These are phyloP conservation scores for Zosterops hypoxanthus DNA, from an alignment of 2,113 vertebrate species.

Conservation along the genomic window DNA sequence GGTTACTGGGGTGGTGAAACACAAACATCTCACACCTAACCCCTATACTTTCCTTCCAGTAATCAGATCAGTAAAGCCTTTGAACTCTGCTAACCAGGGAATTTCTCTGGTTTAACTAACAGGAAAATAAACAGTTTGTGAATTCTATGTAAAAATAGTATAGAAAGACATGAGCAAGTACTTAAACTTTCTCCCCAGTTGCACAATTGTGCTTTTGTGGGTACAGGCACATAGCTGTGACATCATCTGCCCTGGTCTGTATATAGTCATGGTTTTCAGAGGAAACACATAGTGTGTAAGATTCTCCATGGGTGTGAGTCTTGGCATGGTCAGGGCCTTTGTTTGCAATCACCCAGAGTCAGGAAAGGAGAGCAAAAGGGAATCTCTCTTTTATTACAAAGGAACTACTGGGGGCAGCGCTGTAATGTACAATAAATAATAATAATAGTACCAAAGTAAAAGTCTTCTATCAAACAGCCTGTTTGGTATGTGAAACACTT, in stretches of 20 bases:
- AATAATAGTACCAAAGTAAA: background rate
- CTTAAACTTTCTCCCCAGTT: background rate
- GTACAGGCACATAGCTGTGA: background rate
- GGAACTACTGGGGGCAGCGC: background rate
- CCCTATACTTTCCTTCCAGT: background rate
- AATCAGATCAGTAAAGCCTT: background rate
- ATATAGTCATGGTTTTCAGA: background rate
- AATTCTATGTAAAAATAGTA: background rate
- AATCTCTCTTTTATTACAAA: background rate
- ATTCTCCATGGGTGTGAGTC: background rate
- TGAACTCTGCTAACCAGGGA: accelerated
- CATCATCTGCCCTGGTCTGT: background rate
- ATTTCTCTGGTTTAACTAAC: background rate
- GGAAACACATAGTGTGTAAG: background rate
- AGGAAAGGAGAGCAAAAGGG: background rate
- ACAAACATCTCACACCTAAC: background rate
- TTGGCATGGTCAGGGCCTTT: background rate
- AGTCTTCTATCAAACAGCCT: background rate
- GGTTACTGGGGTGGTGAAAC: background rate
- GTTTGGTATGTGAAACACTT: background rate
- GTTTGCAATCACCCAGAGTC: background rate
- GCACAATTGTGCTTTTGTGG: accelerated
- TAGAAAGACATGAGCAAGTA: background rate
- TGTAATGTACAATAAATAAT: background rate
- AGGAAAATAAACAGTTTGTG: background rate